These are phyloP conservation scores for Anomalospiza imberbis DNA, from an alignment of 2,797 vertebrate species.

Conservation along the genomic window DNA sequence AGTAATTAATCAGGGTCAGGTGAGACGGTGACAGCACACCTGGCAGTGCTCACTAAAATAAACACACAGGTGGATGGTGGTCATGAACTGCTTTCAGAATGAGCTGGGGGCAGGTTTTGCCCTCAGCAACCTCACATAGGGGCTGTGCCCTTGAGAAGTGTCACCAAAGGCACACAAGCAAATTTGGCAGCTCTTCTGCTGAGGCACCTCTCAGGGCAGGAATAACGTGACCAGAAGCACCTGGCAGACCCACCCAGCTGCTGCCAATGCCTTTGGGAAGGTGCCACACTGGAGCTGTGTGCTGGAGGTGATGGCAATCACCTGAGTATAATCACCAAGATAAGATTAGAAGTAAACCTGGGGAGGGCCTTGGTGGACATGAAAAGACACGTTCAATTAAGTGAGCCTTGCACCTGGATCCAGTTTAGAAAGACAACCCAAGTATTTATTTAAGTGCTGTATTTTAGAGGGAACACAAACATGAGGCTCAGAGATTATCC, in stretches of 20 bases:
- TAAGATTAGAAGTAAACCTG: not conserved
- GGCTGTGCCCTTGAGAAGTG: not conserved
- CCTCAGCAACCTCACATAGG: not conserved
- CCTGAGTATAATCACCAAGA: not conserved
- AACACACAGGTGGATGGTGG: not conserved
- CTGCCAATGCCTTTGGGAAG: not conserved
- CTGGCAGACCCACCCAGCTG: not conserved
- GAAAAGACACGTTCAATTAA: not conserved
- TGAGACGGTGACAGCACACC: not conserved
- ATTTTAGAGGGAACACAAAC: not conserved
- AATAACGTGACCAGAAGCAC: not conserved
- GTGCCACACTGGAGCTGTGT: not conserved
- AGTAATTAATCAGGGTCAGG: not conserved
- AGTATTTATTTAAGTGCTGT: not conserved
- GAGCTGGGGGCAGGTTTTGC: not conserved
- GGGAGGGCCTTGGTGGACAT: not conserved
- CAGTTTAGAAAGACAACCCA: not conserved
- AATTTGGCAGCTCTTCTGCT: not conserved
- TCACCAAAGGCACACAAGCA: not conserved
- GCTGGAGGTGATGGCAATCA: not conserved
- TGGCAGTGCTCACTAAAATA: not conserved
- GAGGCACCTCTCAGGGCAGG: not conserved
- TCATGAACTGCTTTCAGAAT: not conserved
- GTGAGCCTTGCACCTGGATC: not conserved
- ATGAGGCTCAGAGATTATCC: not conserved